Evolutionary conservation across 1,140 invertebrate species (phyloP).

Genomic region (Drosophila pseudoananassae): DNA sequence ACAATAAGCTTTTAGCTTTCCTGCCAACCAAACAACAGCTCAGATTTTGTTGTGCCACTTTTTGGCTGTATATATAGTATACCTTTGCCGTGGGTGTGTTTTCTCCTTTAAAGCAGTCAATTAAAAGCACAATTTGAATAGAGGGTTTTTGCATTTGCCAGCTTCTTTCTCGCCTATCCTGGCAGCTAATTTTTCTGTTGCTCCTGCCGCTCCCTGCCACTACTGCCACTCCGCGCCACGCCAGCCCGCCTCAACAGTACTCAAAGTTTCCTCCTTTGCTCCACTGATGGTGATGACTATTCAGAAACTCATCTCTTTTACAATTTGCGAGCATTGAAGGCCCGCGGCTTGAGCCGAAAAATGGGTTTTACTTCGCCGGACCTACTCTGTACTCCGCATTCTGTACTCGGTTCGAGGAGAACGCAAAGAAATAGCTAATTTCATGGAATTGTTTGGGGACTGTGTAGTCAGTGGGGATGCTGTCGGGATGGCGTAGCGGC

Average conservation of each 20-base stretch:
- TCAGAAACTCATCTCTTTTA: conserved; percentile 64
- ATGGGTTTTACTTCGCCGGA: conserved; percentile 35
- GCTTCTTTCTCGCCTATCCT: conserved; percentile 36
- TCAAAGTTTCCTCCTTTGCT: conserved; percentile 24
- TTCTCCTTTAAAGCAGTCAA: conserved; percentile 57
- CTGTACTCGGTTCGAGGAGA: conserved; percentile 18
- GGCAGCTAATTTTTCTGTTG: conserved; percentile 5
- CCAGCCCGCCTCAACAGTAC: conserved; percentile 3
- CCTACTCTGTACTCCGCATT: neutral
- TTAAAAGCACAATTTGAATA: conserved; percentile 65
- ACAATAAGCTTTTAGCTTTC: neutral
- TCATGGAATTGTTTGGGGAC: conserved; percentile 69
- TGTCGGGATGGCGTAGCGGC: conserved; percentile 2
- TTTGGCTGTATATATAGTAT: conserved; percentile 44
- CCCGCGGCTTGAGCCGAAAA: conserved; percentile 77
- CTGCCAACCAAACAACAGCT: no score
- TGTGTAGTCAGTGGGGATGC: conserved; percentile 1
- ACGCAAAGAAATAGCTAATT: conserved; percentile 72
- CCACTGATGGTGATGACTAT: conserved; percentile 39
- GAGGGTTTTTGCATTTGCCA: conserved; percentile 53
- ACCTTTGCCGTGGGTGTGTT: conserved; percentile 14
- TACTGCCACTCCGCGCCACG: neutral
- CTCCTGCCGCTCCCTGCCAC: conserved; percentile 2
- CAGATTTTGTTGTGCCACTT: conserved; percentile 45
- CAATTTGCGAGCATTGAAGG: conserved; percentile 73